These are phyloP conservation scores for Rhyzopertha dominica DNA, from an alignment of 1,140 invertebrate genomes.

Conservation along the genomic window DNA sequence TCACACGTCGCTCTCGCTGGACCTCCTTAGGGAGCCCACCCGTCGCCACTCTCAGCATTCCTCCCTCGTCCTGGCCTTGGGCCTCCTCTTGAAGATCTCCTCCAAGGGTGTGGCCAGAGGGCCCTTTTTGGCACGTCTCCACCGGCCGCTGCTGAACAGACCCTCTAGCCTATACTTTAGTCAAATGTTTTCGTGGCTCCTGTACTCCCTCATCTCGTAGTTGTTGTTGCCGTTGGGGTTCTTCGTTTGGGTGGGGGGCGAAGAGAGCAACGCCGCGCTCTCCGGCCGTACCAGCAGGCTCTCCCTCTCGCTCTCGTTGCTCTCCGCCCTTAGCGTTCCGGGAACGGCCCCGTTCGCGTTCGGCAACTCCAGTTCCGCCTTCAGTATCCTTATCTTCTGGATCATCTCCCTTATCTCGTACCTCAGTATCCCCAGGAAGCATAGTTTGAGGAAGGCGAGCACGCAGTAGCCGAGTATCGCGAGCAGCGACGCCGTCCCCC, in stretches of 20 bases:
- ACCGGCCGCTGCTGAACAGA: conserved; percentile 51
- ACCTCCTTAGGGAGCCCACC: background rate
- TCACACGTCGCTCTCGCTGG: too few species aligned
- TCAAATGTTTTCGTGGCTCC: conserved; percentile 50
- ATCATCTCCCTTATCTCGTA: conserved; percentile 88
- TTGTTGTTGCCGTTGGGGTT: conserved; percentile 71
- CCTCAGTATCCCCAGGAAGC: conserved; percentile 80
- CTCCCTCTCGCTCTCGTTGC: conserved; percentile 52
- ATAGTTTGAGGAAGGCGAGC: conserved; percentile 82
- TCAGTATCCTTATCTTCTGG: conserved; percentile 72
- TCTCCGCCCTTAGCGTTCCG: conserved; percentile 46
- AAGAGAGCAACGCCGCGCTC: conserved; percentile 42
- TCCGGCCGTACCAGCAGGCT: conserved; percentile 50
- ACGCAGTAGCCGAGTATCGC: conserved; percentile 86
- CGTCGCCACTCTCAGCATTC: conserved; percentile 31
- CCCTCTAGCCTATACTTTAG: conserved; percentile 46
- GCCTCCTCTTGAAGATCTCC: conserved; percentile 46
- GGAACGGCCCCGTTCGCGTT: conserved; percentile 42
- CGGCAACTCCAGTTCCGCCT: conserved; percentile 50
- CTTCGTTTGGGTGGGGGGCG: conserved; percentile 48
- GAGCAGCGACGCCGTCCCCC: conserved; percentile 71
- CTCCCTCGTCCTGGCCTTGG: conserved; percentile 34
- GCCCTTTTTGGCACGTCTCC: conserved; percentile 47
- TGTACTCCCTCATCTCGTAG: conserved; percentile 66
- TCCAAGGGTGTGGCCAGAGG: conserved; percentile 49